Evolutionary conservation across 2,797 vertebrate genomes (phyloP).

Genomic region (Cossypha dichroa): DNA sequence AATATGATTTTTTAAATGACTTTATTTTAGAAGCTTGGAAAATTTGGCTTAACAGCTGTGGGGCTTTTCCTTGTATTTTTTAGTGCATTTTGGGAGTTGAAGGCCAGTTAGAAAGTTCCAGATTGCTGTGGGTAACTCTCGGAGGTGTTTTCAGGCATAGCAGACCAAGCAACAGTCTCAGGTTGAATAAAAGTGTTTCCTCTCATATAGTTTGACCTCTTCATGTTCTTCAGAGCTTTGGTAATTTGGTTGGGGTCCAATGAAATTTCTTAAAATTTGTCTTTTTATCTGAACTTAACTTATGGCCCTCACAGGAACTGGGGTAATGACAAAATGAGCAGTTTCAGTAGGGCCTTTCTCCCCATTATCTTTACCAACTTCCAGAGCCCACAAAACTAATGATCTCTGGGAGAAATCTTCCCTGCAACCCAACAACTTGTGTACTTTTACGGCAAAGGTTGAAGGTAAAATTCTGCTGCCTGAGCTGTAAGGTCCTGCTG

Average conservation of each 20-base stretch:
- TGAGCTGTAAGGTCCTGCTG: neutral
- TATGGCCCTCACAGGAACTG: neutral
- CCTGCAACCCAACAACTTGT: neutral
- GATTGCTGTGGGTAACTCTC: neutral
- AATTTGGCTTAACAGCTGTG: neutral
- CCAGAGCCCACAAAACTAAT: neutral
- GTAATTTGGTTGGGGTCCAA: neutral
- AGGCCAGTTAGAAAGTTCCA: neutral
- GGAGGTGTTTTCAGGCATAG: neutral
- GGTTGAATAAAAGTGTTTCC: neutral
- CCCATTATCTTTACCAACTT: neutral
- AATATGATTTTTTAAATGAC: neutral
- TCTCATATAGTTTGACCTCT: neutral
- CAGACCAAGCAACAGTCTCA: neutral
- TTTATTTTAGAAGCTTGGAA: neutral
- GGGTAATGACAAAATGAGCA: neutral
- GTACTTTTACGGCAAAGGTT: neutral
- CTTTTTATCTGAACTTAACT: neutral
- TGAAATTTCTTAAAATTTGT: neutral
- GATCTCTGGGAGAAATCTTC: neutral
- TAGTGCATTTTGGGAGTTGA: neutral
- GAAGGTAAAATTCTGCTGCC: neutral
- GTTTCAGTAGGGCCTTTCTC: neutral
- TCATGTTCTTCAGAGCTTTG: neutral
- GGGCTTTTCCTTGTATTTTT: fast-evolving